These are phyloP conservation scores for Poecilia picta DNA, from an alignment of 2,797 vertebrate genomes.

Conservation along the genomic window DNA sequence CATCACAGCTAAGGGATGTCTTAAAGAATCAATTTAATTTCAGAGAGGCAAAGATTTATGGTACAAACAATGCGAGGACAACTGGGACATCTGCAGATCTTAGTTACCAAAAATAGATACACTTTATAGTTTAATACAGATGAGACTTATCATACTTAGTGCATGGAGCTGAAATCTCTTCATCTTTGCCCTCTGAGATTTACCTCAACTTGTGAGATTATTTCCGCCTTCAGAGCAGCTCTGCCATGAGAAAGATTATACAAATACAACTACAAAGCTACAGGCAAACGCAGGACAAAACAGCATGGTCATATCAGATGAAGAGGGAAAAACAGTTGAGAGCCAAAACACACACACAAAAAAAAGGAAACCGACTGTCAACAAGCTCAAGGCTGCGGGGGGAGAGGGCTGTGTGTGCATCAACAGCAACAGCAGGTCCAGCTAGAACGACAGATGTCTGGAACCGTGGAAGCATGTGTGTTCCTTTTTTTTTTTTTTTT, in stretches of 20 bases:
- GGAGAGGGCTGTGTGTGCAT: neutral
- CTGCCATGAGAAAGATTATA: slow-evolving; percentile 56
- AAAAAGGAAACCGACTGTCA: slow-evolving; percentile 53
- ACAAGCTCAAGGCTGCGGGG: slow-evolving; percentile 37
- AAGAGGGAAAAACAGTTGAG: slow-evolving; percentile 33
- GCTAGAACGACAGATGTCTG: slow-evolving; percentile 61
- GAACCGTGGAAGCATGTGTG: neutral
- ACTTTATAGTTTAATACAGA: slow-evolving; percentile 1
- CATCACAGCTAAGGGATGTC: neutral
- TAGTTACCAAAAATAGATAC: slow-evolving; percentile 10
- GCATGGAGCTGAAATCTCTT: slow-evolving; percentile 9
- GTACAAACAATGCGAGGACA: neutral
- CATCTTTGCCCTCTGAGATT: slow-evolving; percentile 46
- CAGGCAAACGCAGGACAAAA: slow-evolving; percentile 39
- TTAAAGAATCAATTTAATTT: neutral
- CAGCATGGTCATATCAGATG: slow-evolving; percentile 30
- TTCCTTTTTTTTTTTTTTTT: neutral
- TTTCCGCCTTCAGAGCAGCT: slow-evolving; percentile 48
- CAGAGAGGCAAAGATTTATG: neutral
- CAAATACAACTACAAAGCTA: slow-evolving; percentile 61
- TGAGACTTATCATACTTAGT: slow-evolving; percentile 14
- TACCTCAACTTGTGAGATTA: slow-evolving; percentile 52
- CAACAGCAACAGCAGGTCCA: slow-evolving; percentile 47
- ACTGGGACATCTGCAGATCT: neutral
- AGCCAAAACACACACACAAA: slow-evolving; percentile 42